Evolutionary conservation across 2,797 vertebrate species (phyloP), one percentile per base, ranked within the genome.

Genomic region (Erpetoichthys calabaricus): DNA sequence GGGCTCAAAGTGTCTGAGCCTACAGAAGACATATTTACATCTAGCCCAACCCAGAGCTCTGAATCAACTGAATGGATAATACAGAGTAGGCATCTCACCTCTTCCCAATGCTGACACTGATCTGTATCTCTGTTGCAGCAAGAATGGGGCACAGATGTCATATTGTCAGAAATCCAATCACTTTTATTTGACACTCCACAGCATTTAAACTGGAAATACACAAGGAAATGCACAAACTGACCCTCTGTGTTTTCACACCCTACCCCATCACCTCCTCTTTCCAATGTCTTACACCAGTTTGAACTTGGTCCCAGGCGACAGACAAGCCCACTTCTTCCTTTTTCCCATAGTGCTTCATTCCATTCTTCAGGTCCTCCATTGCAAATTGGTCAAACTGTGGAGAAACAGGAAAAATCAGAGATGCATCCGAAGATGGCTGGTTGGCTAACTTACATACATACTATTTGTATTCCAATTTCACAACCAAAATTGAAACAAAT

Each of bases 231-330:
- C 44, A 44, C 42, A 6, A 10, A 7, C 46, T 47, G 46, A 47
- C 46, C 7, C 42, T 41, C 49, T 42, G 4, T 43, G 7, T 3
- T 6, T 9, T 5, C 8, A n/a, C 42, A 5, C 4, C 51, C n/a
- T 8, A 8, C 9, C 42, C 44, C 43, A 7, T 47, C 47, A 6
- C 7, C 25, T 45, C 5, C 6, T 3, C 51, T 4, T n/a, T n/a
- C n/a, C n/a, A n/a, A n/a, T n/a, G n/a, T n/a, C 74, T 78, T 60
- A 87, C 85, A 70, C 82, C 86, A 67, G 65, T 77, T 68, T 87
- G 85, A 57, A 86, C 78, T 45, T 72, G 83, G 68, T 87, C 80
- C 83, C 83, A 86, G 49, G 85, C 85, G 42, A 65, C 64, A 53
- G 57, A 56, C 42, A 86, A 67, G 4, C 60, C 68, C 4, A 59